These are phyloP conservation scores for Molossus alvarezi DNA, from an alignment of 2,797 vertebrate genomes.

Conservation along the genomic window DNA sequence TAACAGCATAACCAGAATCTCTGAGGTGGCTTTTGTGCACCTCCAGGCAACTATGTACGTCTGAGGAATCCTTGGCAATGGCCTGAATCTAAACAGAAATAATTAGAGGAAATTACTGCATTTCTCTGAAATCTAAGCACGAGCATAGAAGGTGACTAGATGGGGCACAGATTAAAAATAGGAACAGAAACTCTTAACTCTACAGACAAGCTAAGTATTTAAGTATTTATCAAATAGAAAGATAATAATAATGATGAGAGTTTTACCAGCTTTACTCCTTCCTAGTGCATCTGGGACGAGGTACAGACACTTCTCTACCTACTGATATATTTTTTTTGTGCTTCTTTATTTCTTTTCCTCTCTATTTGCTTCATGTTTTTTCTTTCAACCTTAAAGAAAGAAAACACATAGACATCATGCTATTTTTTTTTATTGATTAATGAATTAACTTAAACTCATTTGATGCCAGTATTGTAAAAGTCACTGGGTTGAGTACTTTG, in stretches of 20 bases:
- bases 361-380: not conserved
- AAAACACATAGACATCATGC: not conserved
- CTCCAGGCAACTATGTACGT: not conserved
- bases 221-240: constrained; percentile 44
- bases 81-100: not conserved
- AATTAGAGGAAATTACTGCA: not conserved
- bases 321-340: not conserved
- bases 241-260: not conserved
- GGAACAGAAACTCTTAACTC: not conserved
- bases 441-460: not conserved
- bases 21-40: not conserved
- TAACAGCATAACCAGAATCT: not conserved
- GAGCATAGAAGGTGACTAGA: fast-evolving
- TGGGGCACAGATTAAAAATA: not conserved
- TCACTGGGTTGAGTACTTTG: not conserved
- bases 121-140: constrained; percentile 6
- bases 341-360: not conserved
- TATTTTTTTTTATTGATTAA: constrained; percentile 18
- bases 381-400: not conserved
- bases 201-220: not conserved
- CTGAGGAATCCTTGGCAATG: not conserved
- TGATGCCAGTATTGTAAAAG: not conserved
- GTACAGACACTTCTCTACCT: not conserved
- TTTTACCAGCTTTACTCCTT: not conserved
- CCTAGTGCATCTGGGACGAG: not conserved